These are phyloP conservation scores for Lethenteron reissneri DNA, from an alignment of 2,113 vertebrate species.

Conservation along the genomic window DNA sequence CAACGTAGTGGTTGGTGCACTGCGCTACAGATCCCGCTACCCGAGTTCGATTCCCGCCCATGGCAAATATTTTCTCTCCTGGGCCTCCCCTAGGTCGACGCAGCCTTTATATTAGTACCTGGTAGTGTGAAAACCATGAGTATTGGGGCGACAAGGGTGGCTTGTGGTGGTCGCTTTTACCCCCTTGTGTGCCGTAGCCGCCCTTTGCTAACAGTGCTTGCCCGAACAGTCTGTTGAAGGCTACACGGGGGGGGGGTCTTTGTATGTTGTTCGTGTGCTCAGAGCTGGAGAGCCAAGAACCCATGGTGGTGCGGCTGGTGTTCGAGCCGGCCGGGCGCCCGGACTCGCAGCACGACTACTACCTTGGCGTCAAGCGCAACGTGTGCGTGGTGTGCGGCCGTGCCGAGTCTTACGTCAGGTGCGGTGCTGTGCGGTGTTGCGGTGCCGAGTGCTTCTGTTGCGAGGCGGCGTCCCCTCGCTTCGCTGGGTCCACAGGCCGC, in stretches of 20 bases:
- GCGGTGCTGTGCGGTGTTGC: constrained; percentile 12
- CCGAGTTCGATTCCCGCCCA: background rate
- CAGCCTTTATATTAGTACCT: background rate
- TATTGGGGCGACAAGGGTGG: background rate
- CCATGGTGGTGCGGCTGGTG: constrained; percentile 60
- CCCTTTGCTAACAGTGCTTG: background rate
- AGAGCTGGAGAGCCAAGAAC: constrained; percentile 66
- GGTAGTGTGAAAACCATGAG: background rate
- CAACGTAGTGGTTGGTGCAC: background rate
- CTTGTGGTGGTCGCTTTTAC: background rate
- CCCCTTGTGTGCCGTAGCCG: background rate
- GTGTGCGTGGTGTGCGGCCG: constrained; percentile 87
- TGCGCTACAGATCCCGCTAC: background rate
- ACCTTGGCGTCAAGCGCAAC: constrained; percentile 79
- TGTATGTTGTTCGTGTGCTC: constrained; percentile 4
- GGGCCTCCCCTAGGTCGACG: background rate
- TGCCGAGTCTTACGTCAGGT: constrained; percentile 82
- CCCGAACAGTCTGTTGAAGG: background rate
- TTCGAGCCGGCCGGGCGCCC: constrained; percentile 90
- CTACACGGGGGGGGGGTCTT: background rate
- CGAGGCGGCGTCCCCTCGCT: background rate
- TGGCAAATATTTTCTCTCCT: background rate
- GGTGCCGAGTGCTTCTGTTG: background rate
- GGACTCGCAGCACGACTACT: constrained; percentile 76
- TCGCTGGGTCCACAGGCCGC: background rate